These are phyloP conservation scores for Aphaenogaster rudis DNA, from an alignment of 1,140 invertebrate genomes.

Conservation along the genomic window DNA sequence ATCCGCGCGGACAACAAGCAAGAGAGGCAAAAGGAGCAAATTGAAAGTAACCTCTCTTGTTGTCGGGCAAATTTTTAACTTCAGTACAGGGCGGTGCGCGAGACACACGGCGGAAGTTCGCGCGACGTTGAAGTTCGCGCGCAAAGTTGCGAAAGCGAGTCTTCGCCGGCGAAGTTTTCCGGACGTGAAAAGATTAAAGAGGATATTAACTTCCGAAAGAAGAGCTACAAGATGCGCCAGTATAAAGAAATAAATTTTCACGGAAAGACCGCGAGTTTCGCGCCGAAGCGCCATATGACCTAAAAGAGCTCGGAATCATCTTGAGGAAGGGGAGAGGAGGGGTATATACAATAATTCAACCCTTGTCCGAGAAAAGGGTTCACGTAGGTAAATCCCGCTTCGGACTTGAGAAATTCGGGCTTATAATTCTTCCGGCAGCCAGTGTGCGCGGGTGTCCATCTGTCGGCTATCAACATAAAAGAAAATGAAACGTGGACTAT, in stretches of 20 bases:
- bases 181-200: constrained; percentile 54
- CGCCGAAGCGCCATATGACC: constrained; percentile 30
- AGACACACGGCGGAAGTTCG: constrained; percentile 49
- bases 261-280: constrained; percentile 37
- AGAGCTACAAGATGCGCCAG: constrained; percentile 56
- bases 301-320: constrained; percentile 51
- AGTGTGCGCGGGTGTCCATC: neutral
- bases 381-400: constrained; percentile 81
- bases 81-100: constrained; percentile 27
- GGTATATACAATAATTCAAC: constrained; percentile 73
- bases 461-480: neutral
- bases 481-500: neutral
- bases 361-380: constrained; percentile 36
- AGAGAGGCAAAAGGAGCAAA: constrained; percentile 27
- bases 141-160: constrained; percentile 38
- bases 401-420: constrained; percentile 80
- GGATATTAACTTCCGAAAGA: constrained; percentile 59
- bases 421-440: constrained; percentile 74
- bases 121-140: constrained; percentile 51
- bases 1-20: constrained; percentile 8
- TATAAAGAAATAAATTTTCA: constrained; percentile 62
- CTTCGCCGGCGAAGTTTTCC: constrained; percentile 34
- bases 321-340: neutral
- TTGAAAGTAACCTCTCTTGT: constrained; percentile 43
- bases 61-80: constrained; percentile 64